phyloP scores from a whole-genome alignment of 1,140 invertebrate species.

The Ostrea edulis region DNA sequence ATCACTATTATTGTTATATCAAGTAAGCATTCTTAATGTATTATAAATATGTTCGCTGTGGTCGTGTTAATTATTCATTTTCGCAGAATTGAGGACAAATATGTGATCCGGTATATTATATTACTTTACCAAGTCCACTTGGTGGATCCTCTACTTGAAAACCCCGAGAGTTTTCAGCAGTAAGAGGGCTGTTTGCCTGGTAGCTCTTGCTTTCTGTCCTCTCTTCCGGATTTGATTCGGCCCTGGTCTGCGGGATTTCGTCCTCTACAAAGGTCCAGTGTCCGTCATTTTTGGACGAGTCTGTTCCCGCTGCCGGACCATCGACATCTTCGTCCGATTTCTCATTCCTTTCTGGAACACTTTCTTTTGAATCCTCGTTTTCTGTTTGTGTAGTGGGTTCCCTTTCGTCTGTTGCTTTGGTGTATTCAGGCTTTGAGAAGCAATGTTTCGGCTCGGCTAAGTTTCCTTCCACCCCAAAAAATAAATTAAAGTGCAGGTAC shows the following conservation, averaged over 20 bases:
- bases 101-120: not conserved
- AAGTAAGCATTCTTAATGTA: too few species aligned
- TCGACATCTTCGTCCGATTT: not conserved
- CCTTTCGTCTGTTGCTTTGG: not conserved
- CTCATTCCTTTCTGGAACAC: not conserved
- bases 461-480: not conserved
- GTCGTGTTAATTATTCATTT: not conserved
- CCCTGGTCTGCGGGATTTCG: not conserved
- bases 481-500: too few species aligned
- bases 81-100: not conserved
- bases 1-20: too few species aligned
- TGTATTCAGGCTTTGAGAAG: not conserved
- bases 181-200: not conserved
- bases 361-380: not conserved
- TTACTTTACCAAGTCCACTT: not conserved
- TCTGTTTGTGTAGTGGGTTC: not conserved
- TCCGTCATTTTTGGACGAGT: not conserved
- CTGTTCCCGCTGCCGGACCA: not conserved
- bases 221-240: not conserved
- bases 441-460: not conserved
- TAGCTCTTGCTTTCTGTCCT: not conserved
- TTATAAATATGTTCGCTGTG: too few species aligned
- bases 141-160: not conserved
- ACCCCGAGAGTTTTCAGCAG: not conserved
- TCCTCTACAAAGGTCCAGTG: not conserved